phyloP scores from a whole-genome alignment of 2,888 invertebrate genomes.

The Zygaena filipendulae region DNA sequence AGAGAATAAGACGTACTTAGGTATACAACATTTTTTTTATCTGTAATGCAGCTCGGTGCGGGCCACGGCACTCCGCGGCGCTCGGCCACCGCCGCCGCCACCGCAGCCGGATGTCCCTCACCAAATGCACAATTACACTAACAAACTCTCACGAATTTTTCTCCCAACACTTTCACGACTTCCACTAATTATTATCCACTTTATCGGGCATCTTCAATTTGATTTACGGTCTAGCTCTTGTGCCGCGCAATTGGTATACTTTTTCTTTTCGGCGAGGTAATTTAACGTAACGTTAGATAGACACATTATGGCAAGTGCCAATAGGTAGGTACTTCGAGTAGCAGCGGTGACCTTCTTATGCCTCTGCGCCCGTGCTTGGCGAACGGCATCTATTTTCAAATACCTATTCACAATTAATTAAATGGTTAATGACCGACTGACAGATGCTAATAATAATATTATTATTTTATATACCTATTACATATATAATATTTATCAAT shows the following conservation, averaged over 20 bases:
- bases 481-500: too few species aligned
- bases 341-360: too few species aligned
- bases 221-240: slow-evolving; percentile 63
- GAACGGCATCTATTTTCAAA: too few species aligned
- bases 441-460: slow-evolving; percentile 21
- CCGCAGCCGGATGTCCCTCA: slow-evolving; percentile 55
- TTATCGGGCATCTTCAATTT: slow-evolving; percentile 69
- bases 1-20: too few species aligned
- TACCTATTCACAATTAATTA: too few species aligned
- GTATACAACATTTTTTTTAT: too few species aligned
- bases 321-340: too few species aligned
- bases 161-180: slow-evolving; percentile 67
- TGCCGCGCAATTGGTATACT: slow-evolving; percentile 61
- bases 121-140: slow-evolving; percentile 65
- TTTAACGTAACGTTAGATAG: slow-evolving; percentile 35
- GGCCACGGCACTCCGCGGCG: too few species aligned
- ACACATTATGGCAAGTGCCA: slow-evolving; percentile 20
- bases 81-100: too few species aligned
- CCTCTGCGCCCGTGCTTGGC: too few species aligned
- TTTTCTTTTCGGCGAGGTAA: slow-evolving; percentile 58
- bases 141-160: slow-evolving; percentile 67
- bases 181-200: slow-evolving; percentile 69
- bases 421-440: slow-evolving; percentile 19
- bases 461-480: slow-evolving; percentile 30
- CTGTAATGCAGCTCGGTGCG: too few species aligned